These are phyloP conservation scores for Nudaria mundana DNA, from an alignment of 2,888 invertebrate species.

Conservation along the genomic window DNA sequence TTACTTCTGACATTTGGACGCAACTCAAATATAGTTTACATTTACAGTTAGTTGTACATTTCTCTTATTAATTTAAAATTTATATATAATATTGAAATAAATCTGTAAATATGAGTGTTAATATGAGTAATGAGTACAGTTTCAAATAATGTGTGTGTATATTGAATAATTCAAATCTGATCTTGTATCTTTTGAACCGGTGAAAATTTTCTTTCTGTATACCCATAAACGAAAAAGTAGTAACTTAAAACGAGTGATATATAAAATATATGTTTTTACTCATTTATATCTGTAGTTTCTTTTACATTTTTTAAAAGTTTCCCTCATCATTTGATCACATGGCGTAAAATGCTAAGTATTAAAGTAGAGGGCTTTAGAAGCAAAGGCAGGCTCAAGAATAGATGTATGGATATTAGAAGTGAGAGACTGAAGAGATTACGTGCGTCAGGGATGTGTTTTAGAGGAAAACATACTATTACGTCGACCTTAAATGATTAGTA, in stretches of 20 bases:
- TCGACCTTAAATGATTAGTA: no score
- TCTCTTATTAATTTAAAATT: conserved; percentile 45
- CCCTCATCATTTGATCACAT: no score
- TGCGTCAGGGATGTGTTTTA: no score
- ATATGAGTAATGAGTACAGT: conserved; percentile 32
- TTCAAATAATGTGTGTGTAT: conserved; percentile 61
- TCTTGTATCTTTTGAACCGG: conserved; percentile 43
- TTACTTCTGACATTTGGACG: no score
- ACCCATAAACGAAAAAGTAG: conserved; percentile 53
- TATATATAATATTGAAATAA: conserved; percentile 35
- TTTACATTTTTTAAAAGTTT: no score
- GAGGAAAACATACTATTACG: no score
- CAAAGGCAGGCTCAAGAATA: no score
- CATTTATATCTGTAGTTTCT: conserved; percentile 59
- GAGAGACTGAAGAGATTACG: no score
- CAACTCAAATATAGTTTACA: no score
- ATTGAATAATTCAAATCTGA: conserved; percentile 53
- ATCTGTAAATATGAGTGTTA: conserved; percentile 52
- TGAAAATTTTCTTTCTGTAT: conserved; percentile 27
- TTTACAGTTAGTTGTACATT: conserved; percentile 53
- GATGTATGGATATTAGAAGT: no score
- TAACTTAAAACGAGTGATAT: conserved; percentile 58
- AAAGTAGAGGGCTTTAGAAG: no score
- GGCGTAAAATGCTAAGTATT: no score
- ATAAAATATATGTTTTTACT: conserved; percentile 81